phyloP scores from a whole-genome alignment of 2,888 invertebrate species.

The Rhopalosiphum nymphaeae region DNA sequence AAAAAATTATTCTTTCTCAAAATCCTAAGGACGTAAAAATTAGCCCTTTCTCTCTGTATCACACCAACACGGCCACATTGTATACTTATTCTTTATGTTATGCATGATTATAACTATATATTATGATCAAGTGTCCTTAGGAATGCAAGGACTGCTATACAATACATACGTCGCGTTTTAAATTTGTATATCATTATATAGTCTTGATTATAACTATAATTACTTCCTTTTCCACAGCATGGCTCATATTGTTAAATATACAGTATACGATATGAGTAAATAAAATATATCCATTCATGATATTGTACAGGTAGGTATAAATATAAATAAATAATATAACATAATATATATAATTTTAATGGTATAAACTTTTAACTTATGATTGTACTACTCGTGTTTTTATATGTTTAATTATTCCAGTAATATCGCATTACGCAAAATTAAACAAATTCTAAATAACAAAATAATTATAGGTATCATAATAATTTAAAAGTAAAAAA shows the following conservation, averaged over 20 bases:
- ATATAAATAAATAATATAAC: too few species aligned
- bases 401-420: not conserved
- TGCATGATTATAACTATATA: not conserved
- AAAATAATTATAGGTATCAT: not conserved
- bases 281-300: too few species aligned
- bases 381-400: not conserved
- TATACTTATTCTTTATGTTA: not conserved
- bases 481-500: not conserved
- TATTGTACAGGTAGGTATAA: too few species aligned
- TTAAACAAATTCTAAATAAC: not conserved
- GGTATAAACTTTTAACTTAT: not conserved
- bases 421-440: not conserved
- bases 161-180: not conserved
- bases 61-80: not conserved
- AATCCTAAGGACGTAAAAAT: not conserved
- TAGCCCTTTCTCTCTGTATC: not conserved
- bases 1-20: not conserved
- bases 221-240: too few species aligned
- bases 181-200: not conserved
- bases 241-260: too few species aligned
- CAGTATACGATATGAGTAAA: too few species aligned
- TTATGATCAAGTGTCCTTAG: not conserved
- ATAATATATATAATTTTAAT: too few species aligned
- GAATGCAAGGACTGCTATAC: not conserved
- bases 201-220: not conserved